Base-by-base conservation (phyloP, 1,140 invertebrate genomes). In the Pogonognathellus flavescens region DNA sequence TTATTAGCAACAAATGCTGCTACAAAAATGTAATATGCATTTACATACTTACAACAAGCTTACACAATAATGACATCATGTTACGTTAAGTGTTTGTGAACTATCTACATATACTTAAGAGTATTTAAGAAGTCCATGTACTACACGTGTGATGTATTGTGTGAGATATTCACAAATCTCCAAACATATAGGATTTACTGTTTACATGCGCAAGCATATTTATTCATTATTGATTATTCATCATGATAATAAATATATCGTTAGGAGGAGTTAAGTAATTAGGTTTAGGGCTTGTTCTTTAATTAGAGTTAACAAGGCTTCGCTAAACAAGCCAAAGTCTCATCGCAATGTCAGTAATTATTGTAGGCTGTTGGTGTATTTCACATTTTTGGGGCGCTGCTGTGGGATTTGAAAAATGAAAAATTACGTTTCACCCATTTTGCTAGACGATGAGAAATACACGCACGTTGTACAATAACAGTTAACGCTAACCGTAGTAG, bases 181-280 rank as follows among this genome's bases (percentile, higher is more conserved):
- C 1, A 41, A 41, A 41, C 31, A 50, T 76, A 18, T 16, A 25
- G 49, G n/a, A n/a, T n/a, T n/a, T 13, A 76, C 25, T 70, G 70
- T 76, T 76, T 76, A 76, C 70, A 76, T 76, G 70, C 70, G 70
- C 41, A 76, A 76, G 70, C 70, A 76, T 76, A 41, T 62, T 76
- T 76, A 76, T 76, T 76, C 70, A 76, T 49, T 76, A 31, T 49
- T 76, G 31, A 76, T 76, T 76, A 25, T 49, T 76, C 59, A 62
- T 62, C 31, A 76, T 76, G 41, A 76, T 76, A 76, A 76, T 76
- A 76, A 76, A 76, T 76, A 76, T 76, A 76, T 76, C n/a, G 41
- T 76, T 76, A 76, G 70, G 70, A 76, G 70, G 25, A 76, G 31
- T 72, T 76, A 76, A 31, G 70, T 76, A 76, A 50, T 76, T 76